Base-by-base conservation (phyloP, 2,113 vertebrate genomes). In the Hyla sarda region DNA sequence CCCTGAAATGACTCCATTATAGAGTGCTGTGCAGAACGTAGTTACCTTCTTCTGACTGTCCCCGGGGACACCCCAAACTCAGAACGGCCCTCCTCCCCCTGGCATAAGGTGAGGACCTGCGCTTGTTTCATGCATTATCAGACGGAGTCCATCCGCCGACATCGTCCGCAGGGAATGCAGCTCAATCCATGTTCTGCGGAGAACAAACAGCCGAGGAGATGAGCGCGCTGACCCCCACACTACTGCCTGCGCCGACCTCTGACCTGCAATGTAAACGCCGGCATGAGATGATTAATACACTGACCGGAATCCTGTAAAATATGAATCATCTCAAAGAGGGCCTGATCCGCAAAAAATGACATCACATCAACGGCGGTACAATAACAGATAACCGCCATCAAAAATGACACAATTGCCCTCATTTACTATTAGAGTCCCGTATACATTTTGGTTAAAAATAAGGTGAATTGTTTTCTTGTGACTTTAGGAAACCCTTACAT, bases 51-150 rank as follows among this genome's bases (percentile, higher is more conserved):
- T 14, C 25, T 45, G 13, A 1, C 54, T 1, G 34, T 75, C 82
- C 45, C 71, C 23, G 9, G 37, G n/a, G 82, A 62, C 34, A 48
- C 34, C 21, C 16, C 54, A 41, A 80, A 28, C 19, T 30, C 11
- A 41, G 34, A 71, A 32, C 5, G 28, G 30, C 79, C 34, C 23
- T 3, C 60, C 28, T 13, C 8, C 17, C n/a, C 73, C 32, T 34
- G 4, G 30, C 45, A 65, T 72, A 81, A 72, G 76, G 76, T 72
- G 84, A 80, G 62, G 76, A 80, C 84, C 84, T 58, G 32, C 50
- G 19, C 62, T 28, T 72, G 84, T 81, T 71, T 56, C 62, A 47
- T 37, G 77, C 48, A 50, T 81, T 60, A 80, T 81, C 32, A 62
- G 48, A 56, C 2, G 3, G 47, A 86, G 21, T 80, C 84, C 62